Evolutionary conservation across 2,113 vertebrate genomes (phyloP).

Genomic region (Saccopteryx leptura): DNA sequence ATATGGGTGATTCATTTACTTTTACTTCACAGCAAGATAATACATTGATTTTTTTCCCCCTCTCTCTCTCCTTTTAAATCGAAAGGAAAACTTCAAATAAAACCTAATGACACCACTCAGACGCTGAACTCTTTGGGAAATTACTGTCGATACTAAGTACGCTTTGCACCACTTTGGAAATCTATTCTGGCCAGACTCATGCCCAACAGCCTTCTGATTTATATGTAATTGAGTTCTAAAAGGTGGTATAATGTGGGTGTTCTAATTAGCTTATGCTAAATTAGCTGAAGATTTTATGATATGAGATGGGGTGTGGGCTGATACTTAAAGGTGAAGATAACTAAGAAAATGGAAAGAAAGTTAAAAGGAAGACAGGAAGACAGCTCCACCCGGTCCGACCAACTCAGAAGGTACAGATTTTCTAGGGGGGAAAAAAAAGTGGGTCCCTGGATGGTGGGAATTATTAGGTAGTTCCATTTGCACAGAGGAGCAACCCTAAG

Average conservation of each 20-base stretch:
- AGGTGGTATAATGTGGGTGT: constrained; percentile 84
- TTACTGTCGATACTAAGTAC: constrained; percentile 88
- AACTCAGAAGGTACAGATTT: constrained; percentile 62
- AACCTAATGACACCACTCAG: constrained; percentile 84
- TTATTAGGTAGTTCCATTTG: constrained; percentile 60
- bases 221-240: constrained; percentile 84
- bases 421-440: constrained; percentile 61
- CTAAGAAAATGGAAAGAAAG: constrained; percentile 49
- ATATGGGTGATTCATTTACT: constrained; percentile 75
- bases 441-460: background rate
- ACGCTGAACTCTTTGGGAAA: constrained; percentile 87
- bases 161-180: constrained; percentile 86
- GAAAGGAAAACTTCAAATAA: constrained; percentile 85
- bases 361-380: constrained; percentile 56
- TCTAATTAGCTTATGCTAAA: constrained; percentile 83
- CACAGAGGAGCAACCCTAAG: background rate
- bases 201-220: constrained; percentile 77
- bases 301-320: constrained; percentile 62
- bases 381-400: constrained; percentile 67
- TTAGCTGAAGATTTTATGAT: constrained; percentile 79
- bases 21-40: constrained; percentile 77
- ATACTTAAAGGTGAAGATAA: constrained; percentile 75
- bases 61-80: constrained; percentile 79
- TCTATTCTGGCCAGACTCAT: constrained; percentile 79
- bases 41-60: constrained; percentile 80